Evolutionary conservation across 2,888 invertebrate species (phyloP).

Genomic region (Fragum fragum): DNA sequence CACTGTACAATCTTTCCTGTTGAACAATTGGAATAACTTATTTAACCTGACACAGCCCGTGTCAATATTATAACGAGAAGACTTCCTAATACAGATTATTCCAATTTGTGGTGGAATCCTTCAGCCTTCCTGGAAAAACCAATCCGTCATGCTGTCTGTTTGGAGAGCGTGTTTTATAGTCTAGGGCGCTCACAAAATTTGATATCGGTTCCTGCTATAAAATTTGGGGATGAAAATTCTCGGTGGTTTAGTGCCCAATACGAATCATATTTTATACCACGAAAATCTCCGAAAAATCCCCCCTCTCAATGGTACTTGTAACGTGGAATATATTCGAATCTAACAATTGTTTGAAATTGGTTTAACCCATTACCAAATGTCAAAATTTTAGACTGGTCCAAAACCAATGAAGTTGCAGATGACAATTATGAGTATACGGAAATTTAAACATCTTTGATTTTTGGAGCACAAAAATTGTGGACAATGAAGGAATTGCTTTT

Average conservation of each 20-base stretch:
- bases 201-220: constrained; percentile 22
- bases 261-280: too few relatives aligned
- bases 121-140: constrained; percentile 3
- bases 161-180: background rate
- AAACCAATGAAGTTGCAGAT: too few relatives aligned
- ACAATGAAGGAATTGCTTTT: too few relatives aligned
- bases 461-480: too few relatives aligned
- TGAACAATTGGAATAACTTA: background rate
- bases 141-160: constrained; percentile 10
- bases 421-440: too few relatives aligned
- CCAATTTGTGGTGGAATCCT: constrained; percentile 3
- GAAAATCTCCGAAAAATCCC: too few relatives aligned
- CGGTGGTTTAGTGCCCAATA: background rate
- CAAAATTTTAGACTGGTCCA: too few relatives aligned
- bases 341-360: too few relatives aligned
- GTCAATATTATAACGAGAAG: background rate
- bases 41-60: background rate
- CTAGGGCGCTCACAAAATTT: constrained; percentile 6
- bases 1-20: background rate
- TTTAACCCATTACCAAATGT: too few relatives aligned
- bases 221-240: background rate
- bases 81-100: constrained; percentile 10
- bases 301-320: too few relatives aligned
- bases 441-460: too few relatives aligned
- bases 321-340: too few relatives aligned